Evolutionary conservation across 2,797 vertebrate species (phyloP).

Genomic region (Oryzias sinensis): DNA sequence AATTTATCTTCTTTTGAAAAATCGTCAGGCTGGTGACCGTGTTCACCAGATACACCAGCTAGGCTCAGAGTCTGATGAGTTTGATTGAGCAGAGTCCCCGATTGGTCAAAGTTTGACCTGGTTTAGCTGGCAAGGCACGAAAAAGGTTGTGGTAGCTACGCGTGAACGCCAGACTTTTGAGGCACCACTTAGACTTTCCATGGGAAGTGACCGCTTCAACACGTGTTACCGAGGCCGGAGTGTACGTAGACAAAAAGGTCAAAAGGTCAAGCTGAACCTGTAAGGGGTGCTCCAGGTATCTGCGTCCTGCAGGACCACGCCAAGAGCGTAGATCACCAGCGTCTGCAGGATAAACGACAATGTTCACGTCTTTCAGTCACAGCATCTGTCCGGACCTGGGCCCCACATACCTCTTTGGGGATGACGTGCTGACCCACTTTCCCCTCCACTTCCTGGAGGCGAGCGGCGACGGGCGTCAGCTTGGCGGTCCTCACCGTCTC

Average conservation of each 20-base stretch:
- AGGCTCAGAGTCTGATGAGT: too few species aligned
- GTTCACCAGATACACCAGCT: too few species aligned
- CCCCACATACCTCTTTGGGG: constrained; percentile 87
- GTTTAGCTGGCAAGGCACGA: too few species aligned
- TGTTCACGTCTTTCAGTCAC: neutral
- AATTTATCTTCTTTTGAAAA: too few species aligned
- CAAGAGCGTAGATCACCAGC: constrained; percentile 92
- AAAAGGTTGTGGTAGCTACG: too few species aligned
- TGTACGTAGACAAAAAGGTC: neutral
- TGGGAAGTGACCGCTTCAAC: too few species aligned
- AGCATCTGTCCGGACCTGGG: neutral
- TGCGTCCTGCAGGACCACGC: constrained; percentile 90
- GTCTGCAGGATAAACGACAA: constrained; percentile 73
- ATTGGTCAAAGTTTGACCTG: too few species aligned
- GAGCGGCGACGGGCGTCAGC: constrained; percentile 90
- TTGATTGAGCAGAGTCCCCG: too few species aligned
- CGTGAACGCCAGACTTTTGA: too few species aligned
- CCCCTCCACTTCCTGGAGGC: constrained; percentile 92
- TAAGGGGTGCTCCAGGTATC: constrained; percentile 87
- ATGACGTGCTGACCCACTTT: constrained; percentile 88
- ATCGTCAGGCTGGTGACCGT: too few species aligned
- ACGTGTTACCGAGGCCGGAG: too few species aligned
- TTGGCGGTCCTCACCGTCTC: constrained; percentile 93
- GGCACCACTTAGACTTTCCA: too few species aligned
- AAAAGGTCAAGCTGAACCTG: constrained; percentile 73